Percentiles rank a stretch among this genome's conserved stretches.
phyloP scores from a whole-genome alignment of 2,888 invertebrate species.

The Ectemnius cavifrons region DNA sequence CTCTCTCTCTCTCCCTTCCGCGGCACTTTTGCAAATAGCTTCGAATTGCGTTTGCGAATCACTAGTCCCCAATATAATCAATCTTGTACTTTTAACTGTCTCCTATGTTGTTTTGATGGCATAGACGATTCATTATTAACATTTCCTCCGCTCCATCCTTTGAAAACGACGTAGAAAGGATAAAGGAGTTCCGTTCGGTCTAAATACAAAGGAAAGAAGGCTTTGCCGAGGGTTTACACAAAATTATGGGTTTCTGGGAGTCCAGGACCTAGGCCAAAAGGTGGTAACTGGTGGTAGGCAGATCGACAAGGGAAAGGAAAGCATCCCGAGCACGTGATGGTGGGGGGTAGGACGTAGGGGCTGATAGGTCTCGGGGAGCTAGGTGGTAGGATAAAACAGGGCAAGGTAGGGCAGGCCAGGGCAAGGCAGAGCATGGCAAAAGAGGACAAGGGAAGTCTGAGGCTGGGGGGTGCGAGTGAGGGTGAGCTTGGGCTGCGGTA shows the following conservation, averaged over 20 bases:
- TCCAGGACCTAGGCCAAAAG: not conserved
- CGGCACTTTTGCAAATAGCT: conserved; percentile 23
- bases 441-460: conserved; percentile 77
- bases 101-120: too few species aligned
- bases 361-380: not conserved
- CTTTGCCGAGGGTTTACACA: not conserved
- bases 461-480: conserved; percentile 41
- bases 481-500: conserved; percentile 34
- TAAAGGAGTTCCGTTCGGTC: too few species aligned
- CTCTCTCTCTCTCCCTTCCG: conserved; percentile 48
- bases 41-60: too few species aligned
- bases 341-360: not conserved
- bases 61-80: too few species aligned
- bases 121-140: too few species aligned
- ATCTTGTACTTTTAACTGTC: too few species aligned
- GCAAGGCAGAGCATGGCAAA: not conserved
- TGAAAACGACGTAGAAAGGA: too few species aligned
- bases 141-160: too few species aligned
- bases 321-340: not conserved
- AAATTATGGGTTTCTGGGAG: not conserved
- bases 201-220: not conserved
- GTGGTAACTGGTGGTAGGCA: not conserved
- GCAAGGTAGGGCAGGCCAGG: not conserved
- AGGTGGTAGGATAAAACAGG: not conserved
- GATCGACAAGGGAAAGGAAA: too few species aligned